Evolutionary conservation across 2,888 invertebrate genomes (phyloP).

Genomic region (Tenthredo scrophulariae): DNA sequence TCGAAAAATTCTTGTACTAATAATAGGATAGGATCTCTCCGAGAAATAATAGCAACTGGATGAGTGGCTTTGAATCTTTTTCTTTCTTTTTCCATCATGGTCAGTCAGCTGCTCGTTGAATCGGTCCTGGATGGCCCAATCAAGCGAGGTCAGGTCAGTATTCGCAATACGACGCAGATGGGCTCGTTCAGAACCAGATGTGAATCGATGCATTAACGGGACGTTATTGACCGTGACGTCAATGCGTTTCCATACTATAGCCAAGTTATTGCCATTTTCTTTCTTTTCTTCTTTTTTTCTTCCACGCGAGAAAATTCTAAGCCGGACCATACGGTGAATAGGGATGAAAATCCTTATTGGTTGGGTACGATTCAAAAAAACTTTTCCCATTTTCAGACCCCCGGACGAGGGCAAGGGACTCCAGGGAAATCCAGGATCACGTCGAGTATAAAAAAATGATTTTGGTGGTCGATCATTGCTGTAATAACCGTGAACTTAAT

Average conservation of each 20-base stretch:
- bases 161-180: conserved; percentile 1
- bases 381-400: conserved; percentile 23
- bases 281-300: neutral
- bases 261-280: conserved; percentile 21
- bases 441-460: conserved; percentile 8
- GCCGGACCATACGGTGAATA: conserved; percentile 5
- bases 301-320: neutral
- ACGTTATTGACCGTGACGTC: conserved; percentile 72
- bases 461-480: conserved; percentile 6
- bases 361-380: conserved; percentile 27
- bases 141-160: conserved; percentile 39
- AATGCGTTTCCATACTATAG: conserved; percentile 57
- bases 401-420: neutral
- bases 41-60: neutral
- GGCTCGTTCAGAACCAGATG: conserved; percentile 32
- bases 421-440: conserved; percentile 15
- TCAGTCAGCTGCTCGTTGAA: conserved; percentile 30
- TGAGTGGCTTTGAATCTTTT: neutral
- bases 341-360: conserved; percentile 22
- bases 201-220: conserved; percentile 36
- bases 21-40: neutral
- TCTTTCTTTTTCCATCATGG: neutral
- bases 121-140: conserved; percentile 34
- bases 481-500: neutral
- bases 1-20: neutral